phyloP scores from a whole-genome alignment of 2,113 vertebrate species.

The Poicephalus meyeri region DNA sequence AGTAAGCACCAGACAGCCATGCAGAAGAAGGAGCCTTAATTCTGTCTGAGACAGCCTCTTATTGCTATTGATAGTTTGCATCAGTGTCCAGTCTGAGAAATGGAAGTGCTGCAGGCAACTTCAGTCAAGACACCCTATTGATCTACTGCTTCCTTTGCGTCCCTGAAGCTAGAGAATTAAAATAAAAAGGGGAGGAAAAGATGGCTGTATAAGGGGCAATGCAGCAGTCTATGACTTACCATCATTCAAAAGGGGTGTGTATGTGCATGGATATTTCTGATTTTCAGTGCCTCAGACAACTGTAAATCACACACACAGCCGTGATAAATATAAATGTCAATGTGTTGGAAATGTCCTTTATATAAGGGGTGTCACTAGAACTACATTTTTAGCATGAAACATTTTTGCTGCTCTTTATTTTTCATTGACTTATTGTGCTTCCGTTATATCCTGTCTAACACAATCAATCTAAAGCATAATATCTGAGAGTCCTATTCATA shows the following conservation, averaged over 20 bases:
- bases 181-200: constrained; percentile 52
- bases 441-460: constrained; percentile 58
- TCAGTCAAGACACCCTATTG: constrained; percentile 78
- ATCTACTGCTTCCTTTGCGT: constrained; percentile 76
- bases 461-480: constrained; percentile 64
- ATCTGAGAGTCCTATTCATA: neutral
- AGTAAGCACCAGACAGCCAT: constrained; percentile 77
- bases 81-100: constrained; percentile 85
- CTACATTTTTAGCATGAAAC: constrained; percentile 63
- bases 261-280: constrained; percentile 42
- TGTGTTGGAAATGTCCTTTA: constrained; percentile 20
- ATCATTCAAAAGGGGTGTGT: constrained; percentile 51
- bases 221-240: constrained; percentile 38
- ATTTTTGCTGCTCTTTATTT: constrained; percentile 66
- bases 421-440: constrained; percentile 54
- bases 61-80: constrained; percentile 86
- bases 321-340: constrained; percentile 42
- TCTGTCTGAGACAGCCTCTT: constrained; percentile 80
- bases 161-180: constrained; percentile 69
- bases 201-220: constrained; percentile 23
- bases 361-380: constrained; percentile 39
- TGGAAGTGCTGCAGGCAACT: constrained; percentile 78
- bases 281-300: constrained; percentile 29
- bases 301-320: constrained; percentile 31
- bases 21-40: constrained; percentile 74